These are phyloP conservation scores for Zaprionus kolodkinae DNA, from an alignment of 1,140 invertebrate species.

Conservation along the genomic window DNA sequence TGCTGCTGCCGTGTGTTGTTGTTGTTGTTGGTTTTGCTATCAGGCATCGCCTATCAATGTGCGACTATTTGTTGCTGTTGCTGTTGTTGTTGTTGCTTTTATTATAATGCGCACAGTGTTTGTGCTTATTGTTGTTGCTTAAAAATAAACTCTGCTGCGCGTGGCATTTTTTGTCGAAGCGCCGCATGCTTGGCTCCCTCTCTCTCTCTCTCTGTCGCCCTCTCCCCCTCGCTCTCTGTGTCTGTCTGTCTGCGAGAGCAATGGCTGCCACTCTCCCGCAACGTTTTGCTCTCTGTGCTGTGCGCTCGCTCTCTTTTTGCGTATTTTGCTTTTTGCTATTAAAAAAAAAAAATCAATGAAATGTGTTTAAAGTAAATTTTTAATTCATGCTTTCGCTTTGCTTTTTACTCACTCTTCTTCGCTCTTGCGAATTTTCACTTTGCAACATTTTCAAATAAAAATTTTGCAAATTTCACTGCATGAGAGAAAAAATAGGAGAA, in stretches of 20 bases:
- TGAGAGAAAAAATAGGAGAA: conserved; percentile 29
- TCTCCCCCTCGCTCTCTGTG: conserved; percentile 16
- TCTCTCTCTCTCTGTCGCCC: conserved; percentile 1
- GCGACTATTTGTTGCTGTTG: conserved; percentile 54
- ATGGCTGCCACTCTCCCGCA: neutral
- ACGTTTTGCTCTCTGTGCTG: conserved; percentile 7
- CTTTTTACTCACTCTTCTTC: neutral
- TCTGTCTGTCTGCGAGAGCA: conserved; percentile 6
- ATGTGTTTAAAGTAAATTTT: conserved; percentile 48
- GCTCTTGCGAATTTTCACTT: conserved; percentile 19
- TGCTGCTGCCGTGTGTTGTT: conserved; percentile 9
- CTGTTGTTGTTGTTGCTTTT: conserved; percentile 48
- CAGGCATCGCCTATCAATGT: conserved; percentile 78
- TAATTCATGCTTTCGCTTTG: conserved; percentile 67
- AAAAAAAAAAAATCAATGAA: conserved; percentile 61
- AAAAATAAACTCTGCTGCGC: conserved; percentile 79
- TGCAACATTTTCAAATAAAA: conserved; percentile 33
- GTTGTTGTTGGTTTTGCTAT: conserved; percentile 59
- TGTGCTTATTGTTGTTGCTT: conserved; percentile 71
- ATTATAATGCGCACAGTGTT: conserved; percentile 71
- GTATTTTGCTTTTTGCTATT: conserved; percentile 44
- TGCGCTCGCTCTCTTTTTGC: conserved; percentile 34
- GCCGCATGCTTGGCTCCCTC: conserved; percentile 31
- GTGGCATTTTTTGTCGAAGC: conserved; percentile 66
- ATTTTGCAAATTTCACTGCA: conserved; percentile 50